Base-by-base conservation (phyloP, 35 echinoderm and acorn worm species). In the Heliocidaris erythrogramma region DNA sequence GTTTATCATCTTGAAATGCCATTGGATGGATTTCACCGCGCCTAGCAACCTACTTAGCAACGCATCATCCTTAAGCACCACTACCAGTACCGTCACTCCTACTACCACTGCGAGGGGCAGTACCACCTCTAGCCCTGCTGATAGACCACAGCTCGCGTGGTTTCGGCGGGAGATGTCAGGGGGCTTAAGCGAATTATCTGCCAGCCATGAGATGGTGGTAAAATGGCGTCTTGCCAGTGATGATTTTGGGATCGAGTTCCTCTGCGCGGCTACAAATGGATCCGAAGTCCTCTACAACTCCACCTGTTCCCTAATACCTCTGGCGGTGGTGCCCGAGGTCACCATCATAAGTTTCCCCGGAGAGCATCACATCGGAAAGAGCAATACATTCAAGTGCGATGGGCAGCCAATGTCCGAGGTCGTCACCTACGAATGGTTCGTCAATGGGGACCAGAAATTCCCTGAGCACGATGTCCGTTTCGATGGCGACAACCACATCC, bases 201-300 rank as follows among this genome's bases (percentile, higher is more conserved):
- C 47, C 31, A 92, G 50, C 24, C 91, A 92, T 11, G 49, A 52
- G 49, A 59, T 52, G 49, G 14, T 48, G 12, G 91, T 92, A 13
- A 92, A 92, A 30, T 92, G 47, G 48, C 91, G 91, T 30, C 49
- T 92, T 16, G 91, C 47, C 9, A 13, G 29, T 32, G 91, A 92
- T 92, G 91, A 92, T 92, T 48, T 48, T 30, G 91, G 91, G 4
- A 92, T 92, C 27, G 91, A 92, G 2, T 92, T 92, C 48, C 48
- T 92, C 47, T 92, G 91, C 30, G 50, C 48, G 91, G 31, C 91
- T 10, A 92, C 50, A 27, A 92, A 92, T 29, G 91, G 91, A 13
- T 52, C 48, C 48, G 29, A 92, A 13, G 24, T 92, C 14, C 48
- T 50, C 47, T 30, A 92, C 47, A 92, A 17, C 48, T 27, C 91